Base-by-base conservation (phyloP, 2,797 vertebrate genomes). In the Melanogrammus aeglefinus region DNA sequence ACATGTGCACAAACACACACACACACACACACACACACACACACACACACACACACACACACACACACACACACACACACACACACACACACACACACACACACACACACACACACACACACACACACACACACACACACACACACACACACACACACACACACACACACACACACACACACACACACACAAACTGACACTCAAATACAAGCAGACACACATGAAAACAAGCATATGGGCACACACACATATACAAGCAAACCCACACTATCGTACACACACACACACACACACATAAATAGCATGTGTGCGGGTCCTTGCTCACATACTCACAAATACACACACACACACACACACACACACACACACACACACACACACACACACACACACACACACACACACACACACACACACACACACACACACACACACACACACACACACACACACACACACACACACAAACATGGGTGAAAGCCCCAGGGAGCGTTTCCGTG, bases 401-500 rank as follows among this genome's bases (percentile, higher is more conserved):
- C 38, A 24, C 75, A 71, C 51, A 76, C 71, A 76, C 41, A 33
- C 75, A 75, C 51, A 74, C 41, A 57, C 41, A 75, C 33, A 78
- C 77, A 80, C 16, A 76, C 74, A 84, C 39, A 75, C 51, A 79
- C 51, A 72, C 79, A 80, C 38, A 76, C 39, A 82, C 38, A 84
- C 75, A 87, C 76, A 82, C 36, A 74, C 35, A 74, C 47, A 81
- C 31, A 73, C 75, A 78, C 72, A 80, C 76, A 83, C 63, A 66
- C 47, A 73, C 75, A 84, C 78, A 77, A 73, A 79, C 76, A 77
- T 16, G 24, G 44, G 51, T 73, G 75, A 77, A 83, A 75, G 77
- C 92, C 84, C 85, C 31, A 33, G 89, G 89, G 91, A 95, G 90
- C 90, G 88, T 89, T 88, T 88, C 87, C 90, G 82, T 88, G 92